Evolutionary conservation across 1,140 invertebrate genomes (phyloP).

Genomic region (Aethina tumida): DNA sequence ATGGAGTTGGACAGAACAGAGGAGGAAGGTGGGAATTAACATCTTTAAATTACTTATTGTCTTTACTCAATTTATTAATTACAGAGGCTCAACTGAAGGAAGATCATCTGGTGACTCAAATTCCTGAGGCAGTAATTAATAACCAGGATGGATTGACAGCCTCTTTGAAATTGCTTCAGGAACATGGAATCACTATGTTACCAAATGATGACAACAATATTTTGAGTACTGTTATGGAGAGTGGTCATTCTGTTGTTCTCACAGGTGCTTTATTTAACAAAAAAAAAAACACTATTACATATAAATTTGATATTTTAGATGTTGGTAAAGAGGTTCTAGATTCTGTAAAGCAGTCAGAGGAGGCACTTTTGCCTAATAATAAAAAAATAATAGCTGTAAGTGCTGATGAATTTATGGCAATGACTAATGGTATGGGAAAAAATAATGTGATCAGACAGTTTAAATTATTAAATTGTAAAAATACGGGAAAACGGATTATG

Average conservation of each 20-base stretch:
- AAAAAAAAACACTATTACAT: slow-evolving; percentile 11
- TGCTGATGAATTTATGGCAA: slow-evolving; percentile 30
- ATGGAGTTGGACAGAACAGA: too few species aligned
- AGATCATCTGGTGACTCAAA: too few species aligned
- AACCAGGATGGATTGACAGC: too few species aligned
- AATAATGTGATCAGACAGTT: slow-evolving; percentile 15
- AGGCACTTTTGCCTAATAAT: slow-evolving; percentile 30
- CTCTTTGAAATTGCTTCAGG: slow-evolving; percentile 51
- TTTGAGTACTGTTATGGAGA: slow-evolving; percentile 67
- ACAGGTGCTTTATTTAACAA: slow-evolving; percentile 46
- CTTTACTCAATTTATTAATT: too few species aligned
- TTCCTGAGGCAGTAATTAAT: too few species aligned
- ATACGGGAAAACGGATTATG: slow-evolving; percentile 34
- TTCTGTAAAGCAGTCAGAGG: slow-evolving; percentile 38
- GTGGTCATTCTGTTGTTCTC: slow-evolving; percentile 65
- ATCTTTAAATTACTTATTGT: too few species aligned
- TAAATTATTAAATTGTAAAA: slow-evolving; percentile 16
- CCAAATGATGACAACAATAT: slow-evolving; percentile 61
- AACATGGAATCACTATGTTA: slow-evolving; percentile 72
- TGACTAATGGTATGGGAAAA: slow-evolving; percentile 21
- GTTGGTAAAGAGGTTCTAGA: slow-evolving; percentile 68
- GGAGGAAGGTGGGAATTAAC: too few species aligned
- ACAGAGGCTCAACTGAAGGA: too few species aligned
- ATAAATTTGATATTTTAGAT: slow-evolving; percentile 38
- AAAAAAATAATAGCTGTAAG: slow-evolving; percentile 34